A percentile compares a stretch with the other conserved stretches of the same genome.
Conservation (phyloP, 2,797 vertebrate species). For the Melanotaenia pygmaea region DNA sequence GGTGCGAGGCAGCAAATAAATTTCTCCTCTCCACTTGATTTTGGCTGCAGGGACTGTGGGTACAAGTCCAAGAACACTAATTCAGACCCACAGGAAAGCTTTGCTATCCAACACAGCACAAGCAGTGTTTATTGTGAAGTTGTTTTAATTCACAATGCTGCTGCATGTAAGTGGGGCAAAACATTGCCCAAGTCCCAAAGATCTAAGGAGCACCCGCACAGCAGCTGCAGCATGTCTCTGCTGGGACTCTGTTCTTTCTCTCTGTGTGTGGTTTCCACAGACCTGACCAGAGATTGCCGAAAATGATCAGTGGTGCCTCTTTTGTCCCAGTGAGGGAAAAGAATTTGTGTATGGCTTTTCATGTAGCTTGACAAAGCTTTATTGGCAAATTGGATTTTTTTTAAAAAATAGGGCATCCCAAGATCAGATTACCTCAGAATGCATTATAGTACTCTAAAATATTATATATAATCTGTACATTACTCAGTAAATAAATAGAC, state of each 20-base stretch:
- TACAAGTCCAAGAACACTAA: constrained; percentile 72
- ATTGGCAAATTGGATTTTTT: constrained; percentile 24
- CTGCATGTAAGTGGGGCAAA: constrained; percentile 77
- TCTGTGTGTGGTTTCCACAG: constrained; percentile 49
- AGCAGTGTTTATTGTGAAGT: constrained; percentile 58
- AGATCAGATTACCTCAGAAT: constrained; percentile 20
- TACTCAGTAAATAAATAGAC: not conserved
- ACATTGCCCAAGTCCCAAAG: constrained; percentile 73
- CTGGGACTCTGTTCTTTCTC: constrained; percentile 48
- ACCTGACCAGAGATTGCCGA: constrained; percentile 40
- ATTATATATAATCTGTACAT: not conserved
- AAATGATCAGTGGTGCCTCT: constrained; percentile 36
- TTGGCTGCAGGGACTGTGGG: constrained; percentile 64
- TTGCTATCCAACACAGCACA: constrained; percentile 59
- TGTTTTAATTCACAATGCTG: constrained; percentile 64
- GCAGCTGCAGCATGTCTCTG: constrained; percentile 65
- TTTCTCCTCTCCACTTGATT: constrained; percentile 30
- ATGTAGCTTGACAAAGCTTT: constrained; percentile 13
- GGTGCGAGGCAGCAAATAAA: constrained; percentile 63
- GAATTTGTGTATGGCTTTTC: constrained; percentile 14
- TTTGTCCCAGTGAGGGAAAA: constrained; percentile 21
- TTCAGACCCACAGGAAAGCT: constrained; percentile 68
- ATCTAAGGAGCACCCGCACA: constrained; percentile 64
- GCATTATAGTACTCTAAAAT: constrained; percentile 6
- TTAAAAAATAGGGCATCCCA: constrained; percentile 16